These are phyloP conservation scores for Grapholita molesta DNA, from an alignment of 1,140 invertebrate species.

Conservation along the genomic window DNA sequence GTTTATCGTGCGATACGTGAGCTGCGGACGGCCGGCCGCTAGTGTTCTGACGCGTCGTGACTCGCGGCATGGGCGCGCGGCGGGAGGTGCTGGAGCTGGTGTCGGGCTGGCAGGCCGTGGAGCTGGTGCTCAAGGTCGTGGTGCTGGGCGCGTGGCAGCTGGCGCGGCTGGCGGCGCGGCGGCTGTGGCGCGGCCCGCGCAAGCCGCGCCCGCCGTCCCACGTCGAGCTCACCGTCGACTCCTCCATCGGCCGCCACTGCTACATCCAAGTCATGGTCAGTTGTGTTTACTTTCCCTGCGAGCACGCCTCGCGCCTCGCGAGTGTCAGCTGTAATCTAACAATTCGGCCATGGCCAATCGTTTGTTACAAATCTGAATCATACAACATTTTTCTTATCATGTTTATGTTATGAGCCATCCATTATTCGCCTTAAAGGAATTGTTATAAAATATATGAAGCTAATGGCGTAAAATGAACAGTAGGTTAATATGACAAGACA, in stretches of 20 bases:
- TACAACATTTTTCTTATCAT: no score
- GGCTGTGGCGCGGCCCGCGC: slow-evolving; percentile 63
- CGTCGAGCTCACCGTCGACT: slow-evolving; percentile 60
- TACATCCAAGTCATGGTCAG: slow-evolving; percentile 67
- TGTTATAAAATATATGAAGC: no score
- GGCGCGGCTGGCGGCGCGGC: slow-evolving; percentile 48
- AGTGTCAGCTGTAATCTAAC: neutral
- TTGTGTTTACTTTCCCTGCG: neutral
- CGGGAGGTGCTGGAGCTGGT: slow-evolving; percentile 50
- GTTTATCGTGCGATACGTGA: slow-evolving; percentile 20
- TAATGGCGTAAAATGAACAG: no score
- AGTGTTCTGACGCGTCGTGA: no score
- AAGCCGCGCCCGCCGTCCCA: slow-evolving; percentile 44
- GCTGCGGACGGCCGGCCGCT: neutral
- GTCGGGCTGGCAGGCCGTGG: slow-evolving; percentile 57
- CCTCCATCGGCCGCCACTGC: slow-evolving; percentile 63
- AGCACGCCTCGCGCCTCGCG: no score
- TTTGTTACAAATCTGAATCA: no score
- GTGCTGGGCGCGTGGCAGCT: slow-evolving; percentile 62
- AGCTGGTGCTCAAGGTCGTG: slow-evolving; percentile 52
- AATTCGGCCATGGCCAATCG: no score
- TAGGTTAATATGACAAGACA: no score
- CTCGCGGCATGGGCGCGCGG: slow-evolving; percentile 42
- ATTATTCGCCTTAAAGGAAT: no score
- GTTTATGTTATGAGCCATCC: no score